Conservation (phyloP, 2,888 invertebrate species). For the Epicampocera succincta region DNA sequence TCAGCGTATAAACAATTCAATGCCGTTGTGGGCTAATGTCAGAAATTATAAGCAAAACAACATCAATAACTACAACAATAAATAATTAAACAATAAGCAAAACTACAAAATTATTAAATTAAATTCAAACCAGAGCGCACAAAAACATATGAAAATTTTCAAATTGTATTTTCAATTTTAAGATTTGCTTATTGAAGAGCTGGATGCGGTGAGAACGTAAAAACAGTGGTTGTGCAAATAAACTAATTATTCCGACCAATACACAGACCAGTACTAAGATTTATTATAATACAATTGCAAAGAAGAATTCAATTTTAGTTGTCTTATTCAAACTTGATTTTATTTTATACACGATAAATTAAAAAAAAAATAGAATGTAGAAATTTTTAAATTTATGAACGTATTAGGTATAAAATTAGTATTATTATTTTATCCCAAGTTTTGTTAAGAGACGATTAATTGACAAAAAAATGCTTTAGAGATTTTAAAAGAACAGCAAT, state of each 20-base stretch:
- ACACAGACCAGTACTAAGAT: not conserved
- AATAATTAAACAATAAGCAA: slow-evolving; percentile 61
- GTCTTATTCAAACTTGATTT: no score
- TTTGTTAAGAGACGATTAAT: no score
- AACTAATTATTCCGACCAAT: slow-evolving; percentile 20
- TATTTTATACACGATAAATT: no score
- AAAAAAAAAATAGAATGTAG: no score
- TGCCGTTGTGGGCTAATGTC: slow-evolving; percentile 50
- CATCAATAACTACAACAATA: slow-evolving; percentile 42
- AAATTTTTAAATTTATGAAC: no score
- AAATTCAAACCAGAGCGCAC: slow-evolving; percentile 45
- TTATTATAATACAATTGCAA: not conserved
- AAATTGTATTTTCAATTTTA: slow-evolving; percentile 38
- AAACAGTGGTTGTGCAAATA: slow-evolving; percentile 25
- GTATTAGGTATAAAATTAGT: no score
- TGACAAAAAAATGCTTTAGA: no score
- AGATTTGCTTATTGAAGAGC: slow-evolving; percentile 36
- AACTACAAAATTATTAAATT: slow-evolving; percentile 60
- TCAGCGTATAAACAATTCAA: slow-evolving; percentile 59
- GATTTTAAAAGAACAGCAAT: no score
- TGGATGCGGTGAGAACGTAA: slow-evolving; percentile 20
- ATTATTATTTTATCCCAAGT: no score
- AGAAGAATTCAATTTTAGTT: no score
- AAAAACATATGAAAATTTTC: slow-evolving; percentile 40
- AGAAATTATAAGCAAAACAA: slow-evolving; percentile 46